Evolutionary conservation across 2,113 vertebrate species (phyloP).

Genomic region (Elgaria multicarinata): DNA sequence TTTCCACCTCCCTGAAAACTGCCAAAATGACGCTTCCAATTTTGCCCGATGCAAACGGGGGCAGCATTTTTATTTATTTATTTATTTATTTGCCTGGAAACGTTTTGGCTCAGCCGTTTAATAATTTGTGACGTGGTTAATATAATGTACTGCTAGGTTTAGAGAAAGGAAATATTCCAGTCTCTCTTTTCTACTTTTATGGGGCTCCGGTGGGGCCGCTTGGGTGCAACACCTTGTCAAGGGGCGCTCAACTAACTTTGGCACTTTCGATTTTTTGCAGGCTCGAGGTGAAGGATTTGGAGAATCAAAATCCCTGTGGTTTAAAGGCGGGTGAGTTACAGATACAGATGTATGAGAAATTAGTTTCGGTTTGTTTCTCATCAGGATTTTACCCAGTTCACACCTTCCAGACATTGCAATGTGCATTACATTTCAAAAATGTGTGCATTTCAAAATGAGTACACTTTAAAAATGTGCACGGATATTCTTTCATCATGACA

Average conservation of each 20-base stretch:
- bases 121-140: no score
- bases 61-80: background rate
- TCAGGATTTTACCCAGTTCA: no score
- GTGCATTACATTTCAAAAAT: no score
- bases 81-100: no score
- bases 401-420: no score
- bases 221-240: no score
- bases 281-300: constrained; percentile 89
- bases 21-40: background rate
- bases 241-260: background rate
- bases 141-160: no score
- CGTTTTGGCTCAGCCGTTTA: no score
- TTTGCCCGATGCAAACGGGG: background rate
- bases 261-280: constrained; percentile 74
- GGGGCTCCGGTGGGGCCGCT: background rate
- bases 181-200: background rate
- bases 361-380: no score
- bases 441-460: no score
- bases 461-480: no score
- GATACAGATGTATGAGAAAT: background rate
- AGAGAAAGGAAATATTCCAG: background rate
- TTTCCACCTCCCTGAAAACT: background rate
- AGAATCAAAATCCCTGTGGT: constrained; percentile 91
- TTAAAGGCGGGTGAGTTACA: constrained; percentile 93
- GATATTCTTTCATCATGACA: no score